Percentiles rank a stretch among this genome's conserved stretches.
These are phyloP conservation scores for Plectus sambesii DNA, from an alignment of 1,140 invertebrate genomes.

Conservation along the genomic window DNA sequence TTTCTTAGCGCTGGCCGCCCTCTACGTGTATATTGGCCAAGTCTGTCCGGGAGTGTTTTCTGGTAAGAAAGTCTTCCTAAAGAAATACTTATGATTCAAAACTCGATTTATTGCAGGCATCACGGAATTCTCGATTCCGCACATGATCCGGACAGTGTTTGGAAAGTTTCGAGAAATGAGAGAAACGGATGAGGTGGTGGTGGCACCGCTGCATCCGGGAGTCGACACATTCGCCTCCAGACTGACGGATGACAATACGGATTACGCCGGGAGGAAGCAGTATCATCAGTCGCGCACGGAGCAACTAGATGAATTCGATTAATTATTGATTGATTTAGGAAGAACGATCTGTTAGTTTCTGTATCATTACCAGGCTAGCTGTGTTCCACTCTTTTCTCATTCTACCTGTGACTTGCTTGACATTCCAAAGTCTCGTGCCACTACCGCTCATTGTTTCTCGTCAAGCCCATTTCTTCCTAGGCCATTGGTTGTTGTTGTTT, in stretches of 20 bases:
- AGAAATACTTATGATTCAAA: background rate
- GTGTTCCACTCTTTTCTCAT: no score
- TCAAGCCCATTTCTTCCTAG: no score
- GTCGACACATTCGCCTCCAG: constrained; percentile 69
- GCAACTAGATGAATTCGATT: constrained; percentile 28
- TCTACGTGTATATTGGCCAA: constrained; percentile 83
- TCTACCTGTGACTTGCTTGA: no score
- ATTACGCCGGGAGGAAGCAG: constrained; percentile 73
- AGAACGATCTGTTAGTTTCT: no score
- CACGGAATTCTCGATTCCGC: constrained; percentile 49
- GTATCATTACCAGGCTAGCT: no score
- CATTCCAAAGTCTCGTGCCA: no score
- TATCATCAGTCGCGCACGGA: constrained; percentile 68
- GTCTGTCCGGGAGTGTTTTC: constrained; percentile 85
- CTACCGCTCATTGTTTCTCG: no score
- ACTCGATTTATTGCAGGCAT: constrained; percentile 22
- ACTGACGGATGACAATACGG: constrained; percentile 83
- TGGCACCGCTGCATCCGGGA: constrained; percentile 69
- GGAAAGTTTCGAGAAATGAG: no score
- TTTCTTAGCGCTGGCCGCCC: constrained; percentile 63
- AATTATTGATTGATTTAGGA: no score
- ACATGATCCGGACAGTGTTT: constrained; percentile 52
- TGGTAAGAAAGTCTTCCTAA: constrained; percentile 53
- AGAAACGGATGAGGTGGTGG: no score
- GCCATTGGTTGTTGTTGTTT: no score